These are phyloP conservation scores for Esox masquinongy DNA, from an alignment of 2,797 vertebrate species.

Conservation along the genomic window DNA sequence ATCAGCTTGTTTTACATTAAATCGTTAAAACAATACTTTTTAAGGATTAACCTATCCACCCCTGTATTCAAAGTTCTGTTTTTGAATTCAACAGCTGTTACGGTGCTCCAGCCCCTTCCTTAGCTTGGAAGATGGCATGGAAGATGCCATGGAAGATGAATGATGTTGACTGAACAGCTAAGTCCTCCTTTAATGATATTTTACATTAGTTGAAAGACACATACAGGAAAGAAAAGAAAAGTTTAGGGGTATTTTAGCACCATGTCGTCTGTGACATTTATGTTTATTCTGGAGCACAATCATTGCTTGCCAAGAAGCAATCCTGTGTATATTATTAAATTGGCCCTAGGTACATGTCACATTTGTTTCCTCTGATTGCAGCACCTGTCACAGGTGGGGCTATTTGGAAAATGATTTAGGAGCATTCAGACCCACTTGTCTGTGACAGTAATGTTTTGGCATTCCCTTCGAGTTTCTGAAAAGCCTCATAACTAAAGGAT, in stretches of 20 bases:
- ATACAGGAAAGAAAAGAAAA: constrained; percentile 9
- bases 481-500: constrained; percentile 15
- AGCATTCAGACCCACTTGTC: constrained; percentile 6
- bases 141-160: too few species aligned
- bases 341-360: constrained; percentile 34
- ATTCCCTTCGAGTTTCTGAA: constrained; percentile 16
- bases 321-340: constrained; percentile 39
- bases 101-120: too few species aligned
- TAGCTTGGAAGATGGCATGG: too few species aligned
- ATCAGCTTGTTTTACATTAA: too few species aligned
- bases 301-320: constrained; percentile 29
- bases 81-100: too few species aligned
- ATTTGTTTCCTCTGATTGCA: constrained; percentile 34
- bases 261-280: constrained; percentile 33
- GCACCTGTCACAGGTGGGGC: constrained; percentile 37
- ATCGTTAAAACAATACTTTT: too few species aligned
- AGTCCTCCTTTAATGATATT: too few species aligned
- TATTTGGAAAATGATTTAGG: constrained; percentile 41
- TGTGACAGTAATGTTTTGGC: constrained; percentile 20
- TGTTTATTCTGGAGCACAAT: constrained; percentile 38
- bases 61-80: too few species aligned
- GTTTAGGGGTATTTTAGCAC: constrained; percentile 29
- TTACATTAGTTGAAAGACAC: too few species aligned
- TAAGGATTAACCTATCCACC: too few species aligned
- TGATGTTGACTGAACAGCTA: too few species aligned